A percentile compares a stretch with the other conserved stretches of the same genome.
These are phyloP conservation scores for Sterrhoptilus dennistouni DNA, from an alignment of 2,113 vertebrate genomes.

Conservation along the genomic window DNA sequence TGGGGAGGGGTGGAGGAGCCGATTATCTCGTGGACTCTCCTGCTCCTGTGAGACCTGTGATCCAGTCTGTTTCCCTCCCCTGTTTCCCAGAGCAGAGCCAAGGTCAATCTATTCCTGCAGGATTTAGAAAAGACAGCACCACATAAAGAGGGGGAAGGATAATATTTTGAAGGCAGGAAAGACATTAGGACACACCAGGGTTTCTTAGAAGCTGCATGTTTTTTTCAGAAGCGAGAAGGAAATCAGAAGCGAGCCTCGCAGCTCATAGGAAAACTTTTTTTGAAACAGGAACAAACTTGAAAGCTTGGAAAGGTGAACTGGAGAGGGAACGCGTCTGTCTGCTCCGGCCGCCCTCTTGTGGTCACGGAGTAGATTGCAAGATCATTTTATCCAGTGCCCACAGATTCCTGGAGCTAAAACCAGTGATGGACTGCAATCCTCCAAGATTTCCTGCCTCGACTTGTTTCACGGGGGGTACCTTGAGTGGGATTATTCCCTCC, in stretches of 20 bases:
- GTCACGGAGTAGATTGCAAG: not conserved
- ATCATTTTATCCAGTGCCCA: not conserved
- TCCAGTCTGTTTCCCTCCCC: not conserved
- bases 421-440: rapidly evolving
- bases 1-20: not conserved
- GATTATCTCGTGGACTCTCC: not conserved
- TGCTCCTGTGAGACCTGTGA: not conserved
- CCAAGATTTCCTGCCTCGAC: not conserved
- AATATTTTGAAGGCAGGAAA: not conserved
- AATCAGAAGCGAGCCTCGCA: not conserved
- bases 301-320: not conserved
- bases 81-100: not conserved
- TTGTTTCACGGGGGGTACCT: rapidly evolving
- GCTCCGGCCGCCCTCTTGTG: not conserved
- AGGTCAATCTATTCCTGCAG: not conserved
- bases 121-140: not conserved
- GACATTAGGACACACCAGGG: not conserved
- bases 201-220: not conserved
- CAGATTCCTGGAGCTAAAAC: not conserved
- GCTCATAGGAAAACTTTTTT: not conserved
- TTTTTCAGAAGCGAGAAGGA: not conserved
- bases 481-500: not conserved
- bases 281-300: not conserved
- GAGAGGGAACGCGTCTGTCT: rapidly evolving
- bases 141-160: not conserved